Evolutionary conservation across 1,140 invertebrate genomes (phyloP).

Genomic region (Macrobrachium rosenbergii): DNA sequence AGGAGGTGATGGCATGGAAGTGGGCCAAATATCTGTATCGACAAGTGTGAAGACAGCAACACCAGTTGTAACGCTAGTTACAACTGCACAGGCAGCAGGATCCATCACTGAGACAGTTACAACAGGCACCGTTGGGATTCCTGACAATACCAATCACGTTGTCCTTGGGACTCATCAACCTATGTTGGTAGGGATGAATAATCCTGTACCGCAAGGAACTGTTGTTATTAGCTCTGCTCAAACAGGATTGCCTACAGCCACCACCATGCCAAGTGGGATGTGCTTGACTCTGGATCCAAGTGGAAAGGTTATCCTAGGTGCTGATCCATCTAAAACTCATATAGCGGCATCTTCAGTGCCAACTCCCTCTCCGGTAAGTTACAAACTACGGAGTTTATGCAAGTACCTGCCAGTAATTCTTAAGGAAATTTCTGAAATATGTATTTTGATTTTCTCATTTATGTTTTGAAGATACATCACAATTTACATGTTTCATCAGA

Average conservation of each 20-base stretch:
- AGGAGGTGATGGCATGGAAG: slow-evolving; percentile 47
- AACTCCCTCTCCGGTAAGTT: slow-evolving; percentile 37
- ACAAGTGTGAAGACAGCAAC: neutral
- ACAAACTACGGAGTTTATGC: neutral
- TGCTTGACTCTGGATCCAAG: slow-evolving; percentile 54
- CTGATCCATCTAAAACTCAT: slow-evolving; percentile 50
- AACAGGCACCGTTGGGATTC: neutral
- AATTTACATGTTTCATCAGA: no score
- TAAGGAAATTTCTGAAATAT: neutral
- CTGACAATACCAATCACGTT: slow-evolving; percentile 38
- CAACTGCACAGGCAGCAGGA: neutral
- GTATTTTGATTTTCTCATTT: no score
- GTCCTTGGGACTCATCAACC: slow-evolving; percentile 47
- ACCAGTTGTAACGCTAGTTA: slow-evolving; percentile 9
- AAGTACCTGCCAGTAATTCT: neutral
- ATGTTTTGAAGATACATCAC: no score
- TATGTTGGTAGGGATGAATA: slow-evolving; percentile 23
- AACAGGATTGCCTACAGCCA: slow-evolving; percentile 33
- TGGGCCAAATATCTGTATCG: neutral
- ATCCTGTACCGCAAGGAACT: slow-evolving; percentile 17
- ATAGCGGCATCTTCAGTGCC: slow-evolving; percentile 13
- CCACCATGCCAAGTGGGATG: slow-evolving; percentile 50
- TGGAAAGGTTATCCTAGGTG: slow-evolving; percentile 51
- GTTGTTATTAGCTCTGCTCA: slow-evolving; percentile 31
- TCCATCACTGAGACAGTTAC: slow-evolving; percentile 20